These are phyloP conservation scores for Phacellophora camtschatica DNA, from an alignment of 30 jellyfish, hydroid and myxozoan genomes.

Conservation along the genomic window DNA sequence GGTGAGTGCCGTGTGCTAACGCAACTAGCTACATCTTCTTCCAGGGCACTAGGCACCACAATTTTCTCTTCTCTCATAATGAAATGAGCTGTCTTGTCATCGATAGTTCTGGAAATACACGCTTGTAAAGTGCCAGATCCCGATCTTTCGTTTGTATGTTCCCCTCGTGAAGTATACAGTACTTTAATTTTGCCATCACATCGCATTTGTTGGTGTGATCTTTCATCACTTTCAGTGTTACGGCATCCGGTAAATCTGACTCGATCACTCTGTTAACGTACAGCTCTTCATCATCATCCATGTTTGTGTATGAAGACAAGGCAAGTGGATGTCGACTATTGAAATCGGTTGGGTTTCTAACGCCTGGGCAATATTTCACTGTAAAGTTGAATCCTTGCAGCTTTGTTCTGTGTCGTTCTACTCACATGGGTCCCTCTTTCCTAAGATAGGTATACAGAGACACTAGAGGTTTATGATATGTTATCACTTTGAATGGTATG, in stretches of 20 bases:
- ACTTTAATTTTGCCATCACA: not conserved
- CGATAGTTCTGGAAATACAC: not conserved
- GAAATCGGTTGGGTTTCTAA: slow-evolving; percentile 1
- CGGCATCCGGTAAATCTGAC: slow-evolving; percentile 1
- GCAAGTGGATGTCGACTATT: slow-evolving; percentile 15
- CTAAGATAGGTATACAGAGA: slow-evolving; percentile 8
- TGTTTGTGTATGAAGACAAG: not conserved
- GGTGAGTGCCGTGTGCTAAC: not conserved
- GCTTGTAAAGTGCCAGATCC: not conserved
- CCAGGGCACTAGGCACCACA: not conserved
- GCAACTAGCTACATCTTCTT: not conserved
- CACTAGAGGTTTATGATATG: slow-evolving; percentile 17
- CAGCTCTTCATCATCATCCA: not conserved
- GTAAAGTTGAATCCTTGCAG: not conserved
- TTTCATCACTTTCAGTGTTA: not conserved
- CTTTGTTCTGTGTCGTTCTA: slow-evolving; percentile 24
- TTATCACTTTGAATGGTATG: slow-evolving; percentile 7
- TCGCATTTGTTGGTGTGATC: not conserved
- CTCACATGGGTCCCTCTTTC: slow-evolving; percentile 16
- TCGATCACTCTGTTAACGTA: not conserved
- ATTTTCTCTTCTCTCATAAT: not conserved
- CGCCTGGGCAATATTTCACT: not conserved
- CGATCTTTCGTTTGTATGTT: not conserved
- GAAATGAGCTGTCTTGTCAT: not conserved
- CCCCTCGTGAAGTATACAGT: not conserved